A percentile compares a stretch with the other conserved stretches of the same genome.
phyloP scores from a whole-genome alignment of 2,113 vertebrate genomes.

The Rynchops niger region DNA sequence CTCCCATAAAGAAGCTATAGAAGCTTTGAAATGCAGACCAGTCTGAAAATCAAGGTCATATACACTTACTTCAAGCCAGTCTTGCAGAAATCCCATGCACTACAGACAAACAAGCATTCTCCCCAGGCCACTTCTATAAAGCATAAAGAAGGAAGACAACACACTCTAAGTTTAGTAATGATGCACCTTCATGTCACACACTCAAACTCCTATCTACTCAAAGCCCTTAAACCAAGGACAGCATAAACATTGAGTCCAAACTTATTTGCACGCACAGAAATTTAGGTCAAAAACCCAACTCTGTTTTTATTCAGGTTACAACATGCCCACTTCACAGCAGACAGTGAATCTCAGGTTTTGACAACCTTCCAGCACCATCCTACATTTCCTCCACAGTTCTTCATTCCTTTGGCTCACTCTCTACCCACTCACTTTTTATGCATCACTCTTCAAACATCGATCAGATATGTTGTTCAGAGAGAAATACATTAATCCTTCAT shows the following conservation, averaged over 20 bases:
- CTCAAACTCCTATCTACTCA: background rate
- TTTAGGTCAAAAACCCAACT: constrained; percentile 31
- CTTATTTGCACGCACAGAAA: background rate
- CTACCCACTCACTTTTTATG: constrained; percentile 53
- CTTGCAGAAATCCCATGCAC: background rate
- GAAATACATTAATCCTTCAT: background rate
- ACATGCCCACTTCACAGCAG: constrained; percentile 23
- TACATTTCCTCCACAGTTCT: constrained; percentile 46
- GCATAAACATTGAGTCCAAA: background rate
- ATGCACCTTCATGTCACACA: background rate
- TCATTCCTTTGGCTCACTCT: constrained; percentile 53
- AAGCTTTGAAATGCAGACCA: background rate
- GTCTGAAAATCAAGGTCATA: constrained; percentile 31
- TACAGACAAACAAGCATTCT: background rate
- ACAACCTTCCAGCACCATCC: constrained; percentile 54
- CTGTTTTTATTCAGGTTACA: constrained; percentile 32
- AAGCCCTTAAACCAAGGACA: background rate
- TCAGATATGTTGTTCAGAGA: background rate
- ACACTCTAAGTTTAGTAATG: background rate
- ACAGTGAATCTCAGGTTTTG: constrained; percentile 34
- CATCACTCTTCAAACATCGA: background rate
- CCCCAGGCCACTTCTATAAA: background rate
- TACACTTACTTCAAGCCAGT: rapidly evolving
- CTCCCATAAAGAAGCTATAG: background rate
- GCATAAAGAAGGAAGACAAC: background rate